Evolutionary conservation across 2,797 vertebrate genomes (phyloP).

Genomic region (Cryptoblepharus egeriae): DNA sequence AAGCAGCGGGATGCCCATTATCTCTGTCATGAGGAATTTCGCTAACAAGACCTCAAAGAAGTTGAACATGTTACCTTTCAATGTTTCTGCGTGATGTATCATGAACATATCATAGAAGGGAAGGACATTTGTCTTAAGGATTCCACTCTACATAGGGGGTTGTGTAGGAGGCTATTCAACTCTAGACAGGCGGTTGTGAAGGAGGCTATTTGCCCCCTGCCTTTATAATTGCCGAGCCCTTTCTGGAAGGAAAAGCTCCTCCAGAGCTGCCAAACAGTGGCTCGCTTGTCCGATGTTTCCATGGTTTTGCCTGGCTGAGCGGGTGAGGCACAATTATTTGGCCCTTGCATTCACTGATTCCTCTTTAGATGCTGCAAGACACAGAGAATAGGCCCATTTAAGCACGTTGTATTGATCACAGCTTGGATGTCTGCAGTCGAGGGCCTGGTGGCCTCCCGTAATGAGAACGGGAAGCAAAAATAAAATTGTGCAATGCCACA

Average conservation of each 20-base stretch:
- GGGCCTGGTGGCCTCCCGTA: slow-evolving; percentile 56
- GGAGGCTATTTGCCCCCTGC: slow-evolving; percentile 48
- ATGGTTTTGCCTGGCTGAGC: slow-evolving; percentile 47
- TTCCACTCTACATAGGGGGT: not conserved
- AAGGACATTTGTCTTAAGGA: not conserved
- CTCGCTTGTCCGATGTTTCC: slow-evolving; percentile 45
- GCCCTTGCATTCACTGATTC: slow-evolving; percentile 38
- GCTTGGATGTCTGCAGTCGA: slow-evolving; percentile 58
- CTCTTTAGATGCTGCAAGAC: slow-evolving; percentile 41
- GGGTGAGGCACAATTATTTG: slow-evolving; percentile 43
- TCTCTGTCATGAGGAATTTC: not conserved
- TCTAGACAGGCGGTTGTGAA: slow-evolving; percentile 8
- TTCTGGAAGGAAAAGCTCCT: slow-evolving; percentile 46
- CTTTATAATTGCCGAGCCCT: slow-evolving; percentile 39
- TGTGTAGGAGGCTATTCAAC: slow-evolving; percentile 43
- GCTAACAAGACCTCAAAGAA: slow-evolving; percentile 1
- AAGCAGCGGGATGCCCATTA: not conserved
- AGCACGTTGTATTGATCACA: slow-evolving; percentile 50
- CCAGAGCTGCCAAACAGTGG: slow-evolving; percentile 58
- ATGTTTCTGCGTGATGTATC: not conserved
- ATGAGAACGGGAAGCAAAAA: not conserved
- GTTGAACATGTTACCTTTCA: too few relatives aligned
- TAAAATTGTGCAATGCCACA: slow-evolving; percentile 49
- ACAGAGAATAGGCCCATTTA: slow-evolving; percentile 37
- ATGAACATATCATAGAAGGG: too few relatives aligned